Conservation (phyloP, 2,113 vertebrate genomes). For the Myrmophylax atrothorax region DNA sequence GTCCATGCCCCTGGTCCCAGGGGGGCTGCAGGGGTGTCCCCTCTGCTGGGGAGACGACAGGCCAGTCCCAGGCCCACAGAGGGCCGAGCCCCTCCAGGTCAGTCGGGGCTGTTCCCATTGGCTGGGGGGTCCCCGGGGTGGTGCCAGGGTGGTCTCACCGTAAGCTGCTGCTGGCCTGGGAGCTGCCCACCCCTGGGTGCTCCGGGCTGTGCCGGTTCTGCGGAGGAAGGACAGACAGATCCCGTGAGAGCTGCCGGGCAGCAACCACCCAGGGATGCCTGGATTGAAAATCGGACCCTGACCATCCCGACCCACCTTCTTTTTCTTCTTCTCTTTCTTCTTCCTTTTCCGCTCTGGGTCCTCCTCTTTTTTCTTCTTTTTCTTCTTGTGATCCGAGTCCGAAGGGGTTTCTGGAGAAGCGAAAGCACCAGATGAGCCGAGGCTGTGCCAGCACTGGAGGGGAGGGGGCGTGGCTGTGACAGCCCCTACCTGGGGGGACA, state of each 20-base stretch:
- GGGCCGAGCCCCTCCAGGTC: background rate
- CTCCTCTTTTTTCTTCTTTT: constrained; percentile 98
- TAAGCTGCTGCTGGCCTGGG: constrained; percentile 94
- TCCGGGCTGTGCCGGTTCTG: constrained; percentile 97
- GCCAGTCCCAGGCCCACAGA: background rate
- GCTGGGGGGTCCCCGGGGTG: rapidly evolving
- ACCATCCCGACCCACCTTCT: constrained; percentile 81
- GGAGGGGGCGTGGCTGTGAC: rapidly evolving
- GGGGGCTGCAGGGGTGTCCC: background rate
- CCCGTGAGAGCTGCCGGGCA: background rate
- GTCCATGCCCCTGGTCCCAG: background rate
- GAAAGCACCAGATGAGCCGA: rapidly evolving
- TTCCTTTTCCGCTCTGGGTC: constrained; percentile 95
- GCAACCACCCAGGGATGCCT: background rate
- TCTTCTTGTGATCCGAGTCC: constrained; percentile 97
- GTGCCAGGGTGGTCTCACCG: constrained; percentile 66
- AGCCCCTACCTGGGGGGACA: constrained; percentile 86
- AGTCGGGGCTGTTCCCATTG: rapidly evolving
- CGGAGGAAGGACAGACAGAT: background rate
- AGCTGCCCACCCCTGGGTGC: constrained; percentile 88
- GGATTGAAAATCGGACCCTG: rapidly evolving
- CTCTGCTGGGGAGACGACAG: background rate
- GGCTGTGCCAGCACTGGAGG: rapidly evolving
- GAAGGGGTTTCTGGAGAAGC: constrained; percentile 87
- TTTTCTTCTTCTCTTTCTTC: constrained; percentile 99